Conservation (phyloP, 2,113 vertebrate genomes). For the Hipposideros armiger region DNA sequence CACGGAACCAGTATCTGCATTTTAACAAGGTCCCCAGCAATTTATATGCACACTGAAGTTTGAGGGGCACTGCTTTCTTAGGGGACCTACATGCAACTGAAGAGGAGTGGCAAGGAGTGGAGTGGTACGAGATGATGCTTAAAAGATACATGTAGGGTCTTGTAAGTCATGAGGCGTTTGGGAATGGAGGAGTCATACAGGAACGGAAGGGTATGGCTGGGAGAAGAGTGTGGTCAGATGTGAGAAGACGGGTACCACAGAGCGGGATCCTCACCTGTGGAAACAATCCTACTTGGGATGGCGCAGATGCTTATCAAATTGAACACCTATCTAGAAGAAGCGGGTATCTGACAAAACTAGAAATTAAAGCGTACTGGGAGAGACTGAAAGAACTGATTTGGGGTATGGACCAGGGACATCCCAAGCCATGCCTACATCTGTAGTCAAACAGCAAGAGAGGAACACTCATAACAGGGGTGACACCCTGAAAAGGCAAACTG, state of each 20-base stretch:
- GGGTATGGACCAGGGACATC: not conserved
- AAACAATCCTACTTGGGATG: not conserved
- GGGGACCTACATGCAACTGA: not conserved
- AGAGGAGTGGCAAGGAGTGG: no score
- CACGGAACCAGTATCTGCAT: not conserved
- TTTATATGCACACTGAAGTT: not conserved
- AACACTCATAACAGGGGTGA: not conserved
- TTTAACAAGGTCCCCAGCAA: not conserved
- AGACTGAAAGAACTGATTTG: not conserved
- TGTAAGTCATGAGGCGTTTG: fast-evolving
- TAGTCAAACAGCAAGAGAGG: not conserved
- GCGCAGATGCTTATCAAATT: not conserved
- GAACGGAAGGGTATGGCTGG: not conserved
- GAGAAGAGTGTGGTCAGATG: no score
- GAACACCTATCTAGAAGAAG: not conserved
- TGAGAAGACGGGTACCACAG: not conserved
- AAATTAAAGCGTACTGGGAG: not conserved
- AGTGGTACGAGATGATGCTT: not conserved
- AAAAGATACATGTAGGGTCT: not conserved
- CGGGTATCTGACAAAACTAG: not conserved
- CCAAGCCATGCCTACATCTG: fast-evolving
- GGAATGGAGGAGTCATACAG: not conserved
- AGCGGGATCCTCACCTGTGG: not conserved
- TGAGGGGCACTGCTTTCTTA: not conserved
- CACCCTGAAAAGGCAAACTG: slow-evolving; percentile 6